Evolutionary conservation across 2,888 invertebrate species (phyloP).

Genomic region (Agrochola litura): DNA sequence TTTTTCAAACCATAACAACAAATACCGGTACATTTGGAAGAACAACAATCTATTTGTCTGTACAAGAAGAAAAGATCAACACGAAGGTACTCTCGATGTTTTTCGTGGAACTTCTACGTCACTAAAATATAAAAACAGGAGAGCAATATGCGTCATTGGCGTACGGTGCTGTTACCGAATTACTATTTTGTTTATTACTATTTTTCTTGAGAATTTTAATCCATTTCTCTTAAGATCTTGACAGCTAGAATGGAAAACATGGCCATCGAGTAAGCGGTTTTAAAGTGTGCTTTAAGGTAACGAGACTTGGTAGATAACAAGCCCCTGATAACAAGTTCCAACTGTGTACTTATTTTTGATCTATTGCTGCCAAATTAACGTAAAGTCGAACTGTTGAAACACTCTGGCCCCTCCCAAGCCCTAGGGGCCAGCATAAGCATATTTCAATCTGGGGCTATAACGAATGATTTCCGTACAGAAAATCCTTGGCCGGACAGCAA

Average conservation of each 20-base stretch:
- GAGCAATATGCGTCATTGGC: conserved; percentile 19
- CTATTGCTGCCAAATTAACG: neutral
- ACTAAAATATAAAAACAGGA: conserved; percentile 26
- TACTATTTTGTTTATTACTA: neutral
- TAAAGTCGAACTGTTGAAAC: neutral
- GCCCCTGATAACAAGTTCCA: neutral
- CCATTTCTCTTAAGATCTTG: neutral
- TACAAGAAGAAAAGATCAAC: conserved; percentile 7
- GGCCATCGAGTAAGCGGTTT: too few species aligned
- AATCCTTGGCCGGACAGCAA: neutral
- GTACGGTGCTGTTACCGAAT: neutral
- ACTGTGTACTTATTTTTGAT: too few species aligned
- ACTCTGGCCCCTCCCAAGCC: too few species aligned
- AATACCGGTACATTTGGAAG: conserved; percentile 3
- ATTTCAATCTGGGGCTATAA: neutral
- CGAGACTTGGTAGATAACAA: neutral
- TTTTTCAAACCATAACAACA: conserved; percentile 7
- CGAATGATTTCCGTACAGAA: conserved; percentile 3
- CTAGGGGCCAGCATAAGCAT: neutral
- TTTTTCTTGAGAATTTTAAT: neutral
- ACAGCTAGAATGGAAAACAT: neutral
- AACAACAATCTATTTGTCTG: conserved; percentile 21
- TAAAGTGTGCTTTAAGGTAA: neutral
- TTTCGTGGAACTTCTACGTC: conserved; percentile 14
- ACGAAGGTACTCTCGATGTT: neutral